Base-by-base conservation (phyloP, 2,888 invertebrate species). In the Slavum lentiscoides region DNA sequence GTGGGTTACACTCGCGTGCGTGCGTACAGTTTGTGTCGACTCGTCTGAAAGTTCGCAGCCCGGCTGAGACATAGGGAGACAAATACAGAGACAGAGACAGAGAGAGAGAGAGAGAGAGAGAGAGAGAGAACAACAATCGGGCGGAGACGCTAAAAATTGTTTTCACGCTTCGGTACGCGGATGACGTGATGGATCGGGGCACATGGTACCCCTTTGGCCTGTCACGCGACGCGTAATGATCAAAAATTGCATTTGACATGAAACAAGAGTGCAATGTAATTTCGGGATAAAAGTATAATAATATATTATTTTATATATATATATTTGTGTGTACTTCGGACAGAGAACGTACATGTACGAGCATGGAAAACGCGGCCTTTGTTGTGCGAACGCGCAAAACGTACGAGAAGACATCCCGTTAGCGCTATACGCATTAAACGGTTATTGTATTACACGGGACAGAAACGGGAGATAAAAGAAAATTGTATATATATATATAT, bases 201-300 rank as follows among this genome's bases (percentile, higher is more conserved):
- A 64, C 77, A 64, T 72, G 62, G 69, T 77, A 21, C 77, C 53
- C 61, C 53, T 69, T 30, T 77, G 37, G 68, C 77, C 49, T 69
- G 77, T 77, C 77, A 62, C 69, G 13, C 69, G 68, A 68, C 59
- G 58, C 59, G 68, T 68, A 70, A 77, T 69, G 77, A 77, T 80
- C 70, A 70, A 70, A 80, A 70, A 80, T 80, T 70, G 70, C 62
- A 70, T 70, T 80, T 80, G 77, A 80, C 77, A 70, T 13, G 55
- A 70, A 80, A 80, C 77, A 70, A 70, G 77, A 70, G 77, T 43
- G 53, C 62, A 62, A 70, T 64, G 70, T 80, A 70, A 80, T 80
- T 70, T 49, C 53, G 62, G 9, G 21, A 74, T 53, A 74, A 74
- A 23, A 39, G 30, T 30, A 30, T 30, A 30, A 30, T 30, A 30